Conservation (phyloP, 2,888 invertebrate species). For the Rapana venosa region DNA sequence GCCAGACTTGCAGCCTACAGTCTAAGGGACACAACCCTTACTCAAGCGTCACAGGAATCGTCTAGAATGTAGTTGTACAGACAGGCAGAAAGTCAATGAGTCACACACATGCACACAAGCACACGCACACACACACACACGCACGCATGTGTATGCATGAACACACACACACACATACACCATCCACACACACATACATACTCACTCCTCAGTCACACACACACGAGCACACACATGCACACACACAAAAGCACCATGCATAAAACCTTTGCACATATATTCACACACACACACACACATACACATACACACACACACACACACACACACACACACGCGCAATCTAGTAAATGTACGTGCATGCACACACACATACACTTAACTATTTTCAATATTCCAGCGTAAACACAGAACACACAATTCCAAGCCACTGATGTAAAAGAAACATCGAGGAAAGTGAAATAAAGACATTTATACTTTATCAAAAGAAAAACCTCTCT, state of each 20-base stretch:
- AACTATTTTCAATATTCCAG: too few species aligned
- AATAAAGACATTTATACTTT: too few species aligned
- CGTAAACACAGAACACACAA: too few species aligned
- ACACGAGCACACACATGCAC: neutral
- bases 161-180: neutral
- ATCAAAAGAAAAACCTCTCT: too few species aligned
- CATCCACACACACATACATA: neutral
- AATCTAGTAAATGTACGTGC: too few species aligned
- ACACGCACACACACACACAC: neutral
- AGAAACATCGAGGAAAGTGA: too few species aligned
- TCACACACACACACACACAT: neutral
- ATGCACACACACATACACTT: neutral
- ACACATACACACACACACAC: constrained; percentile 16
- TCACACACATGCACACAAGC: neutral
- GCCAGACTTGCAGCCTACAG: too few species aligned
- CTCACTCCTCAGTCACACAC: neutral
- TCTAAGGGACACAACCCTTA: too few species aligned
- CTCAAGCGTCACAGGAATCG: too few species aligned
- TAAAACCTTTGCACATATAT: neutral
- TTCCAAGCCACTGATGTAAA: too few species aligned
- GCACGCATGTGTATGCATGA: neutral
- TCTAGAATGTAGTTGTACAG: neutral
- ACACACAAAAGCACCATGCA: neutral
- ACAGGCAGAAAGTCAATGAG: neutral
- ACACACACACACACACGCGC: neutral